Evolutionary conservation across 2,888 invertebrate genomes (phyloP), one percentile per base, ranked within the genome.

Genomic region (Hylaea fasciaria): DNA sequence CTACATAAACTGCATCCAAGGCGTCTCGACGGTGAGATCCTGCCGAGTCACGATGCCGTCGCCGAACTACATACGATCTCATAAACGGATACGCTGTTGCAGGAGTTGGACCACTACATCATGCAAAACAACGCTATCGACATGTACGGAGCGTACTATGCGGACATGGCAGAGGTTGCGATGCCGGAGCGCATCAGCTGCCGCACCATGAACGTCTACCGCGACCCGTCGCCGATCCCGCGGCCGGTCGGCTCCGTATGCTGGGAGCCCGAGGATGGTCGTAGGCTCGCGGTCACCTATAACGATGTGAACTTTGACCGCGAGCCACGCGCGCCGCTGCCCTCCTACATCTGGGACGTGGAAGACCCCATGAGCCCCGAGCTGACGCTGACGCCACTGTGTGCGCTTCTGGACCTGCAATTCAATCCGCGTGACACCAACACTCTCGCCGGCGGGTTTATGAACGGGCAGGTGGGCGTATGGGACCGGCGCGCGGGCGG

Each of bases 41-140:
- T 60, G 8, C 32, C 32, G 32, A 32, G 9, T 32, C 32, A 8
- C 32, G 7, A 32, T 9, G 9, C 9, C 9, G 9, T 7, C 32
- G 32, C 9, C 32, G 32, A 32, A 10, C 10, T 2, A 32, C 22
- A 5, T 7, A 32, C 32, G 7, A 32, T 32, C 3, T 32, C 1
- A 32, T 9, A 1, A 10, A 8, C 9, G 32, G 37, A 10, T 12
- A 5, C 0, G 5, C n/a, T 10, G 14, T 50, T 57, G 17, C 80
- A 97, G 96, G 93, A 93, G 14, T 94, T 96, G 94, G 98, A 98
- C 77, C 95, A 96, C 77, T 96, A 95, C 76, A 95, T 98, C 59
- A 90, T 94, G 65, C 98, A 98, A 89, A 98, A 98, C 86, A 98
- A 97, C 85, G 96, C 98, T 0, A 94, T 98, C 44, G 96, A 98